Evolutionary conservation across 2,797 vertebrate genomes (phyloP).

Genomic region (Hydrocynus forskahlii): DNA sequence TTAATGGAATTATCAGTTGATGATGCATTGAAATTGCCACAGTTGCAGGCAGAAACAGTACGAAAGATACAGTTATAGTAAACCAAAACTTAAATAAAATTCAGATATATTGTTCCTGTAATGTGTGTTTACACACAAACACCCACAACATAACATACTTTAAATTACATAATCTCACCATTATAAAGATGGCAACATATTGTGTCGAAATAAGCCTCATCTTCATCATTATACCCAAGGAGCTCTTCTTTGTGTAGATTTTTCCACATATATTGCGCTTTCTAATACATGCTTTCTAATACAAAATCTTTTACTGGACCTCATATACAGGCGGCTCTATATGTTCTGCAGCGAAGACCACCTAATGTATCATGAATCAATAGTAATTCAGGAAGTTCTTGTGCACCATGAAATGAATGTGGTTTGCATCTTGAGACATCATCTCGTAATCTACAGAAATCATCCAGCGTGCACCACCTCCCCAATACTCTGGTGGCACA

Average conservation of each 20-base stretch:
- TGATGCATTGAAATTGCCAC: background rate
- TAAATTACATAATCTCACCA: background rate
- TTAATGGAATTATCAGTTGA: conserved; percentile 8
- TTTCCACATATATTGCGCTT: background rate
- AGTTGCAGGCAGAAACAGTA: background rate
- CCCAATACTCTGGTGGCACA: no score
- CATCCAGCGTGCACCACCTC: background rate
- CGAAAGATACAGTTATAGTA: no score
- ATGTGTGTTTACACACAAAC: background rate
- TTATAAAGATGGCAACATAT: background rate
- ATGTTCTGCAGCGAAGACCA: background rate
- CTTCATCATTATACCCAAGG: background rate
- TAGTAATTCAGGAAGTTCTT: background rate
- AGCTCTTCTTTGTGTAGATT: no score
- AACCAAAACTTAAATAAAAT: background rate
- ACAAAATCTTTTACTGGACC: background rate
- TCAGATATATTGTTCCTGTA: background rate
- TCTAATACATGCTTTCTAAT: background rate
- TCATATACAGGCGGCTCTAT: background rate
- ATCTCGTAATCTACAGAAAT: background rate
- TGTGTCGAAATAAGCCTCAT: background rate
- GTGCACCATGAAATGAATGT: background rate
- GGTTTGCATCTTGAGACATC: background rate
- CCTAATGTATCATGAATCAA: background rate
- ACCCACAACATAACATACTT: no score